Percentiles rank a stretch among this genome's conserved stretches.
Evolutionary conservation across 2,113 vertebrate genomes (phyloP).

Genomic region (Gila orcuttii): DNA sequence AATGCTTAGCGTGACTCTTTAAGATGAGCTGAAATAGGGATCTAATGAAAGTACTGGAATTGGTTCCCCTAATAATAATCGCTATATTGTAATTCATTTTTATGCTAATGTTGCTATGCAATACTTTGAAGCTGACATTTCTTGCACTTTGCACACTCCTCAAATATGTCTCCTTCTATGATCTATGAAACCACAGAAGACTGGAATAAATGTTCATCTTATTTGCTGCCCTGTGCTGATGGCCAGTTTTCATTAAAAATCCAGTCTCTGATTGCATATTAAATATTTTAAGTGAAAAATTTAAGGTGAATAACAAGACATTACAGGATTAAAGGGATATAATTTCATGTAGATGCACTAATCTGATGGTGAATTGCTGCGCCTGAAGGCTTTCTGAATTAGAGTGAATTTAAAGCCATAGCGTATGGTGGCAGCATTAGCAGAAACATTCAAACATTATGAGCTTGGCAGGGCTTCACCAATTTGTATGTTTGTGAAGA

Average conservation of each 20-base stretch:
- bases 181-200: background rate
- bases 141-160: background rate
- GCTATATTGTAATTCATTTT: background rate
- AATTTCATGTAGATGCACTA: conserved; percentile 27
- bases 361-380: conserved; percentile 28
- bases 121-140: background rate
- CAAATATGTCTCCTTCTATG: background rate
- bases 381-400: conserved; percentile 15
- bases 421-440: conserved; percentile 32
- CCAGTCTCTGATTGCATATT: conserved; percentile 3
- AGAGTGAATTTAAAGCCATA: conserved; percentile 31
- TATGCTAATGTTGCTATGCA: background rate
- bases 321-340: conserved; percentile 33
- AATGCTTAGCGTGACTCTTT: background rate
- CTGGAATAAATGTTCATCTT: background rate
- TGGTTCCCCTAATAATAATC: background rate
- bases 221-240: conserved; percentile 10
- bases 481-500: conserved; percentile 2
- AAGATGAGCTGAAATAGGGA: background rate
- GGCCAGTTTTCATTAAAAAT: conserved; percentile 26
- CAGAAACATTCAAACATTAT: conserved; percentile 19
- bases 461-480: conserved; percentile 38
- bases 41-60: conserved; percentile 4
- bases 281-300: conserved; percentile 25
- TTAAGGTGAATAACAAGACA: background rate